Evolutionary conservation across 2,888 invertebrate genomes (phyloP).

Genomic region (Nemoura dubitans): DNA sequence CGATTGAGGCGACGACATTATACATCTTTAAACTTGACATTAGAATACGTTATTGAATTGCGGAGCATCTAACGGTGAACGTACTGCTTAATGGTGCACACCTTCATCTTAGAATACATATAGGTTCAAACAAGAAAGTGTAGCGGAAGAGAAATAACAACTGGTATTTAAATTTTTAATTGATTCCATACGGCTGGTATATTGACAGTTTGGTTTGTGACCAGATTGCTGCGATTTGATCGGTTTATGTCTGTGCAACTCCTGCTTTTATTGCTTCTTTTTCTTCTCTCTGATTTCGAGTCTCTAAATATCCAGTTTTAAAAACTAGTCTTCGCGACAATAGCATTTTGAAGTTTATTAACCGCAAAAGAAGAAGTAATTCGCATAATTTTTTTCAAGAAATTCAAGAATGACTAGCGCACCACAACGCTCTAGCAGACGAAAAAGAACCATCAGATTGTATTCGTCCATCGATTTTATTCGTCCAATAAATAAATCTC

Average conservation of each 20-base stretch:
- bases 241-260: not conserved
- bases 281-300: not conserved
- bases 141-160: not conserved
- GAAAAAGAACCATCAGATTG: not conserved
- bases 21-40: not conserved
- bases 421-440: not conserved
- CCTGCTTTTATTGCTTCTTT: not conserved
- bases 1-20: not conserved
- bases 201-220: not conserved
- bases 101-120: not conserved
- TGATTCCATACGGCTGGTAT: not conserved
- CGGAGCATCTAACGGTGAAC: not conserved
- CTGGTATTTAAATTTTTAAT: slow-evolving; percentile 1
- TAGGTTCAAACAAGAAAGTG: not conserved
- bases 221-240: not conserved
- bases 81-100: not conserved
- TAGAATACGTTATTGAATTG: not conserved
- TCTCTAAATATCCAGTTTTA: not conserved
- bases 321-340: not conserved
- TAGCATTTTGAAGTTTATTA: not conserved
- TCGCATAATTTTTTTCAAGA: not conserved
- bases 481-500: not conserved
- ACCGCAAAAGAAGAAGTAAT: slow-evolving; percentile 1
- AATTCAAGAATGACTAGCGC: not conserved
- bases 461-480: not conserved